Evolutionary conservation across 2,113 vertebrate genomes (phyloP).

Genomic region (Clarias macrocephalus): DNA sequence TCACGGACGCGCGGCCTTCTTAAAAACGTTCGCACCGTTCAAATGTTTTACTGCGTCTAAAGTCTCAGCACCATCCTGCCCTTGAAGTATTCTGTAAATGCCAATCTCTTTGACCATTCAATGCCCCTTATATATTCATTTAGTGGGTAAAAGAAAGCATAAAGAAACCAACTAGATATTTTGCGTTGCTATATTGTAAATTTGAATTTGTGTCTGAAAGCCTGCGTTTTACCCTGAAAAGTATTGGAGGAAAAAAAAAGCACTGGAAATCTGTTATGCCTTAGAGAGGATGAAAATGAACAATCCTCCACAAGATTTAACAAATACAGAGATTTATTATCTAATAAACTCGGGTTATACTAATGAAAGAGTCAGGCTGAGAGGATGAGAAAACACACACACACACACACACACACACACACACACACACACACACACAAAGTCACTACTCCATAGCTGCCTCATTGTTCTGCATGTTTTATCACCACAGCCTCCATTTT

Average conservation of each 20-base stretch:
- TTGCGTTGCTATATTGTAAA: not conserved
- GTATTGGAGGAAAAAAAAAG: not conserved
- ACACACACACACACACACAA: conserved; percentile 17
- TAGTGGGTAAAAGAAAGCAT: not conserved
- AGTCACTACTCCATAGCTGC: not conserved
- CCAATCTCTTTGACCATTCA: too few species aligned
- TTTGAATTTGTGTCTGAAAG: not conserved
- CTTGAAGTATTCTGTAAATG: too few species aligned
- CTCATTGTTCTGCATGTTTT: not conserved
- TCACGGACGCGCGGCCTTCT: too few species aligned
- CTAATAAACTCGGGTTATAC: conserved; percentile 4
- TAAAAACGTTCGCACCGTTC: too few species aligned
- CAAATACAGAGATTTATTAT: conserved; percentile 8
- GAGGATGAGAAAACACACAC: not conserved
- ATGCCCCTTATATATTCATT: too few species aligned
- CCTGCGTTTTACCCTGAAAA: not conserved
- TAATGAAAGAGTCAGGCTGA: not conserved
- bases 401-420: not conserved
- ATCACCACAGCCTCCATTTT: conserved; percentile 9
- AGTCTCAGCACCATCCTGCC: too few species aligned
- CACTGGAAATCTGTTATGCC: not conserved
- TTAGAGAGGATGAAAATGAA: not conserved
- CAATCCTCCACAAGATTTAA: not conserved
- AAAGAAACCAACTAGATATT: not conserved
- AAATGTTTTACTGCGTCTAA: too few species aligned